Evolutionary conservation across 2,888 invertebrate species (phyloP).

Genomic region (Rhopalosiphum nymphaeae): DNA sequence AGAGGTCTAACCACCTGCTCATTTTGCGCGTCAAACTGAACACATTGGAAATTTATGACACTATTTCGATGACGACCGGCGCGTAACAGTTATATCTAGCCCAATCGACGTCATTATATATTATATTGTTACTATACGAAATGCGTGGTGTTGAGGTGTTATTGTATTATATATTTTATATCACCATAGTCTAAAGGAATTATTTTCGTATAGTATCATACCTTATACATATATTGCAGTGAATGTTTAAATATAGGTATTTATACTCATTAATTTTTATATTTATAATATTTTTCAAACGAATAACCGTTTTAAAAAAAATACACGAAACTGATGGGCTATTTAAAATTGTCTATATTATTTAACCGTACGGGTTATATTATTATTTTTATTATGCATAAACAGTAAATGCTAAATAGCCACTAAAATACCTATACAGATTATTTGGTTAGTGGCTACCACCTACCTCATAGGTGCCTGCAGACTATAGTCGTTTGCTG

Average conservation of each 20-base stretch:
- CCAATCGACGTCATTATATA: slow-evolving; percentile 11
- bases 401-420: not conserved
- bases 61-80: slow-evolving; percentile 21
- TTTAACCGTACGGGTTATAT: not conserved
- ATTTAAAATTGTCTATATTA: not conserved
- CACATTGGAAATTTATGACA: slow-evolving; percentile 28
- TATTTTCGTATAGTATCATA: not conserved
- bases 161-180: not conserved
- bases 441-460: slow-evolving; percentile 7
- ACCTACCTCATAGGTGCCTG: not conserved
- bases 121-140: not conserved
- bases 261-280: not conserved
- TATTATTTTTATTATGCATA: not conserved
- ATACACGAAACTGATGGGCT: not conserved
- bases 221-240: not conserved
- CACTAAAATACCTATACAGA: not conserved
- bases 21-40: slow-evolving; percentile 3
- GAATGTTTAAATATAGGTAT: not conserved
- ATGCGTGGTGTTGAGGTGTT: not conserved
- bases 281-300: not conserved
- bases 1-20: slow-evolving; percentile 44
- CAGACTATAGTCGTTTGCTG: slow-evolving; percentile 10
- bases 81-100: slow-evolving; percentile 27
- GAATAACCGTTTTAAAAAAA: not conserved
- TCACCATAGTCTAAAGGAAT: not conserved